Evolutionary conservation across 2,888 invertebrate genomes (phyloP).

Genomic region (Baccha elongata): DNA sequence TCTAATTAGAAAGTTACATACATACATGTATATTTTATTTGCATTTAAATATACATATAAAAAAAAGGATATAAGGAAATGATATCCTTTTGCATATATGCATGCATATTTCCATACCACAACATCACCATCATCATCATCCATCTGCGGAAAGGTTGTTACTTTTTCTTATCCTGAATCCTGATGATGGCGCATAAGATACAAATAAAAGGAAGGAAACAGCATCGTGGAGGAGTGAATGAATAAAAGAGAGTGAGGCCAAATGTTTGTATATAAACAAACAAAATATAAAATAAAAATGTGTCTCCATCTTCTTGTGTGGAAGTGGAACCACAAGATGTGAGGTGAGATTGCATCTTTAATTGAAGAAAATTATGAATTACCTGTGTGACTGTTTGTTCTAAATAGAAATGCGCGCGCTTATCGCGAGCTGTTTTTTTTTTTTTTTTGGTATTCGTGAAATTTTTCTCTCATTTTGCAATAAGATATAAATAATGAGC

Average conservation of each 20-base stretch:
- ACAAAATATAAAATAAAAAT: constrained; percentile 41
- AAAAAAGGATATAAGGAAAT: constrained; percentile 58
- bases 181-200: constrained; percentile 16
- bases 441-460: not conserved
- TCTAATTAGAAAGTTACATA: constrained; percentile 61
- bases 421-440: constrained; percentile 30
- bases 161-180: constrained; percentile 44
- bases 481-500: constrained; percentile 37
- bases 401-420: constrained; percentile 70
- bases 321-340: constrained; percentile 25
- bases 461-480: constrained; percentile 38
- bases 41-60: constrained; percentile 25
- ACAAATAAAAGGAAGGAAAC: constrained; percentile 31
- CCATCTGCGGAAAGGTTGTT: constrained; percentile 63
- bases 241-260: constrained; percentile 14
- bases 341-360: constrained; percentile 57
- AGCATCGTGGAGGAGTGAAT: constrained; percentile 4
- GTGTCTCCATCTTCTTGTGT: constrained; percentile 48
- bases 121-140: constrained; percentile 14
- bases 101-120: constrained; percentile 14
- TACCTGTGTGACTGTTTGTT: constrained; percentile 62
- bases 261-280: constrained; percentile 62
- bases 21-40: constrained; percentile 41
- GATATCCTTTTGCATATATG: constrained; percentile 43
- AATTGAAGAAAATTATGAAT: constrained; percentile 73